Percentiles rank a stretch among this genome's conserved stretches.
Conservation (phyloP, 2,113 vertebrate species). For the Rousettus leschenaultii region DNA sequence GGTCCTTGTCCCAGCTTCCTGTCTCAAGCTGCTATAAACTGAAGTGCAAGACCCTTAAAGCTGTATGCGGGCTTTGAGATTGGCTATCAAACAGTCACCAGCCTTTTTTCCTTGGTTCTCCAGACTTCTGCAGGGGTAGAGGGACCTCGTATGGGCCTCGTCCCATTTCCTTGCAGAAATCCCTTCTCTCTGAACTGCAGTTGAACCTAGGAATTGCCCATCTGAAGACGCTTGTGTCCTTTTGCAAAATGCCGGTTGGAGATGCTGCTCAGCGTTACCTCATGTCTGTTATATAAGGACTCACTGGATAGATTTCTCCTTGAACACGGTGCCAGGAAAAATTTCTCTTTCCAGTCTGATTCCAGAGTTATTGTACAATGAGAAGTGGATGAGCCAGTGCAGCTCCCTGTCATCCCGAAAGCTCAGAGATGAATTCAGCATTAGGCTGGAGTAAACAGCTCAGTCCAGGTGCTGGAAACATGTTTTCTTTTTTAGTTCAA, state of each 20-base stretch:
- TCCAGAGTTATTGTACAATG: neutral
- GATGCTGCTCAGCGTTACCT: neutral
- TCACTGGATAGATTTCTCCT: constrained; percentile 49
- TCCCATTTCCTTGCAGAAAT: neutral
- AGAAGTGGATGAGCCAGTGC: neutral
- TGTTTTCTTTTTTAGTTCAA: neutral
- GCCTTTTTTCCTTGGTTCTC: neutral
- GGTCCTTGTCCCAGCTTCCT: too few relatives aligned
- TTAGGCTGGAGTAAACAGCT: neutral
- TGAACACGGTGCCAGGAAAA: constrained; percentile 56
- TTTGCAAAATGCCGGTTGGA: neutral
- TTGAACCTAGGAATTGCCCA: neutral
- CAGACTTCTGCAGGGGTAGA: neutral
- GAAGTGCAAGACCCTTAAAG: neutral
- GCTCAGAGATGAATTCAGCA: neutral
- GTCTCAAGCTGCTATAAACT: neutral
- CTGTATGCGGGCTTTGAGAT: neutral
- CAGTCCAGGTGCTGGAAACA: neutral
- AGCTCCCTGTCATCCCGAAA: constrained; percentile 21
- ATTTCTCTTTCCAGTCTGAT: constrained; percentile 28
- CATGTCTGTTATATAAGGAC: neutral
- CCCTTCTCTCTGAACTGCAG: neutral
- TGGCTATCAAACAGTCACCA: neutral
- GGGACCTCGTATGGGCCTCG: accelerated
- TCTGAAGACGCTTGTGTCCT: neutral